phyloP scores from a whole-genome alignment of 1,140 invertebrate species.

The Penaeus japonicus region DNA sequence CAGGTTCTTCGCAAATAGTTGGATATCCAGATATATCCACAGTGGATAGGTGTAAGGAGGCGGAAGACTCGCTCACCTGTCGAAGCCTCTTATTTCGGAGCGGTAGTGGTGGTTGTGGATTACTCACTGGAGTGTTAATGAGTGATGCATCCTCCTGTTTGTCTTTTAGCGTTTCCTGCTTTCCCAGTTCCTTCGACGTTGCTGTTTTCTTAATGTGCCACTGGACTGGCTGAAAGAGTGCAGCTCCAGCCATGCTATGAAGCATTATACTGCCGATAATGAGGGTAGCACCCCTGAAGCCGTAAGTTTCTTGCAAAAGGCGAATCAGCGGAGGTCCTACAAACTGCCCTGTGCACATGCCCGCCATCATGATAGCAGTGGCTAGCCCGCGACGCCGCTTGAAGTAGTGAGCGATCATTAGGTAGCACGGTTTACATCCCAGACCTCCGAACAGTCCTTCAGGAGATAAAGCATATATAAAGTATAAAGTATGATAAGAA shows the following conservation, averaged over 20 bases:
- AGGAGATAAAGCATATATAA: background rate
- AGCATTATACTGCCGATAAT: slow-evolving; percentile 18
- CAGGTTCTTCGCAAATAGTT: background rate
- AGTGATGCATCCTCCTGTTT: background rate
- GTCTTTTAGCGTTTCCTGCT: background rate
- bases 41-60: background rate
- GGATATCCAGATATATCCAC: background rate
- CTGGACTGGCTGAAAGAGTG: slow-evolving; percentile 36
- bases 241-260: slow-evolving; percentile 13
- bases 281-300: slow-evolving; percentile 35
- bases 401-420: slow-evolving; percentile 37
- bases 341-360: slow-evolving; percentile 30
- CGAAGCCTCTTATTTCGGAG: background rate
- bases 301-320: slow-evolving; percentile 26
- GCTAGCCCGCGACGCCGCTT: slow-evolving; percentile 25
- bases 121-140: too few relatives aligned
- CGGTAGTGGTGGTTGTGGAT: background rate
- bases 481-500: too few relatives aligned
- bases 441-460: slow-evolving; percentile 27
- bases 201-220: slow-evolving; percentile 19
- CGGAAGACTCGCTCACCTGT: background rate
- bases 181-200: background rate
- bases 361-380: slow-evolving; percentile 34
- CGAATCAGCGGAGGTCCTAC: slow-evolving; percentile 24
- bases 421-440: background rate